Percentiles rank a stretch among this genome's conserved stretches.
phyloP scores from a whole-genome alignment of 2,797 vertebrate species.

The Bradypodion ventrale region DNA sequence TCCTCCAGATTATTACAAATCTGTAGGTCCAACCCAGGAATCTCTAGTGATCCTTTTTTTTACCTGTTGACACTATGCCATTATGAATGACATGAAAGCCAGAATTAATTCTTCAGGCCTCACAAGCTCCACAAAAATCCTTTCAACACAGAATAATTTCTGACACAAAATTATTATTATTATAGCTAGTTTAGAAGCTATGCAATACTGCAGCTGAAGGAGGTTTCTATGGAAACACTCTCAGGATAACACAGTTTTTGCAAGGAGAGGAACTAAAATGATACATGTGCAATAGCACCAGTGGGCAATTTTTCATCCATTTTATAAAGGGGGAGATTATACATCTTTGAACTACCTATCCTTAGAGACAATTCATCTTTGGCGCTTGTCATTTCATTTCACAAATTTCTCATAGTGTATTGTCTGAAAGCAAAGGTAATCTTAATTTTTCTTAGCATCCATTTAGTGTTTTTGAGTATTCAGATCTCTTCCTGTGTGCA shows the following conservation, averaged over 20 bases:
- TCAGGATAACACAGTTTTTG: background rate
- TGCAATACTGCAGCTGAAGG: background rate
- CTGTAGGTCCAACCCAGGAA: slow-evolving; percentile 18
- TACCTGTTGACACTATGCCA: slow-evolving; percentile 36
- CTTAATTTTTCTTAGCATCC: background rate
- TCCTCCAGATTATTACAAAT: no score
- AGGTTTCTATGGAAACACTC: slow-evolving; percentile 23
- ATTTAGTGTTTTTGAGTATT: background rate
- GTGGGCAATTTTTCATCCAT: background rate
- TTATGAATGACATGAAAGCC: slow-evolving; percentile 45
- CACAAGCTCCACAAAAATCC: no score
- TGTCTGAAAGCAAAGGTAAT: background rate
- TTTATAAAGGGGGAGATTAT: background rate
- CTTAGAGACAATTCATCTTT: background rate
- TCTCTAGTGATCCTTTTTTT: slow-evolving; percentile 41
- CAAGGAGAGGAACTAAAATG: background rate
- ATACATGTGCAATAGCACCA: background rate
- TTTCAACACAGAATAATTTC: no score
- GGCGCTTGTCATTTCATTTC: background rate
- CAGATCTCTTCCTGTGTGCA: background rate
- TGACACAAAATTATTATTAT: no score
- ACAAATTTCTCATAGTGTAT: background rate
- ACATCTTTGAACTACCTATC: background rate
- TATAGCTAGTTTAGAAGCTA: background rate
- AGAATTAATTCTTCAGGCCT: slow-evolving; percentile 56